A percentile compares a stretch with the other conserved stretches of the same genome.
Evolutionary conservation across 2,113 vertebrate species (phyloP).

Genomic region (Octodon degus): DNA sequence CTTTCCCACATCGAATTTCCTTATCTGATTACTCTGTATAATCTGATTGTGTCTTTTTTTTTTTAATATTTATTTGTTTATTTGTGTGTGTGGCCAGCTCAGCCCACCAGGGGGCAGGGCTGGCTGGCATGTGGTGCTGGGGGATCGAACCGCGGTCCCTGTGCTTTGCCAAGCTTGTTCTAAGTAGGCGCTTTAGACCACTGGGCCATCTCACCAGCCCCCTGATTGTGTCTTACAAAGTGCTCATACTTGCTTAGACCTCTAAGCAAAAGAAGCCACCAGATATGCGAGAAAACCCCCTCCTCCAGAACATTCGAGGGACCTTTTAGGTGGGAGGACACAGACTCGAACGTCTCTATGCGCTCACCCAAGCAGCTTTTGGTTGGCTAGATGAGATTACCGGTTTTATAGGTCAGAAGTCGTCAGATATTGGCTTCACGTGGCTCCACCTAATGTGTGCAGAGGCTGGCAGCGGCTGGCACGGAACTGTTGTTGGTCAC

Average conservation of each 20-base stretch:
- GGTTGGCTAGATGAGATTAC: neutral
- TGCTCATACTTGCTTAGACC: neutral
- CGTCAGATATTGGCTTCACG: neutral
- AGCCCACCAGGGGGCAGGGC: too few species aligned
- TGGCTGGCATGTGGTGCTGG: too few species aligned
- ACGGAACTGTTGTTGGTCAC: neutral
- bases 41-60: neutral
- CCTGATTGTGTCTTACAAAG: neutral
- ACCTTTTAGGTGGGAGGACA: slow-evolving; percentile 2
- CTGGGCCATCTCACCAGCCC: too few species aligned
- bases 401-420: neutral
- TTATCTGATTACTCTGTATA: slow-evolving; percentile 10
- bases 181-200: too few species aligned
- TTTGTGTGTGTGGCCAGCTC: too few species aligned
- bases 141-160: too few species aligned
- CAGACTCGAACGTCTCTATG: neutral
- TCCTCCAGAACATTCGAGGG: neutral
- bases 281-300: neutral
- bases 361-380: neutral
- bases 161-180: too few species aligned
- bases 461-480: neutral
- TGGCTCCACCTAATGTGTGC: neutral
- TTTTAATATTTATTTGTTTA: too few species aligned
- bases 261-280: neutral
- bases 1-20: neutral